Percentiles rank a stretch among this genome's conserved stretches.
Evolutionary conservation across 1,140 invertebrate genomes (phyloP).

Genomic region (Proales similis): DNA sequence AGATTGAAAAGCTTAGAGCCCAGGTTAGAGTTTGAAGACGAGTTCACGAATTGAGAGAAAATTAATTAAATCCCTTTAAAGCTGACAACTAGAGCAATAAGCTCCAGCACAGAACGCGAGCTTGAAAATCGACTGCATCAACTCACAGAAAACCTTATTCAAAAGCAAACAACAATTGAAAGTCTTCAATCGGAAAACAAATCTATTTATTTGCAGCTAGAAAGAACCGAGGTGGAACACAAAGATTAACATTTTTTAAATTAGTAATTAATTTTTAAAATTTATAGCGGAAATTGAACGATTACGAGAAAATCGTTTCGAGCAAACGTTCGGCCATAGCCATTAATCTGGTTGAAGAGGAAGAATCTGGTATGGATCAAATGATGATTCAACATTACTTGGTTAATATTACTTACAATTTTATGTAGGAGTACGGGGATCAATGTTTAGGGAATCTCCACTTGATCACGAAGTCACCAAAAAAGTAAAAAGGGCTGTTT

Average conservation of each 20-base stretch:
- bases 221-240: constrained; percentile 62
- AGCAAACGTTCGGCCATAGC: constrained; percentile 42
- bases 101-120: constrained; percentile 58
- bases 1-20: constrained; percentile 59
- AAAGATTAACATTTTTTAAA: constrained; percentile 23
- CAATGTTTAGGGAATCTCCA: constrained; percentile 66
- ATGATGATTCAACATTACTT: neutral
- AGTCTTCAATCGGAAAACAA: constrained; percentile 69
- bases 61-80: constrained; percentile 41
- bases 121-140: constrained; percentile 63
- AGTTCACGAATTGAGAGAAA: constrained; percentile 37
- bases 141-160: constrained; percentile 69
- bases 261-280: constrained; percentile 6
- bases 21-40: constrained; percentile 52
- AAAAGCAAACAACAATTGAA: constrained; percentile 71
- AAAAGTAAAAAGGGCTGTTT: constrained; percentile 70
- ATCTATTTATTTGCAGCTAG: constrained; percentile 67
- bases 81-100: constrained; percentile 54
- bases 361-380: constrained; percentile 44
- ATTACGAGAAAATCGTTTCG: constrained; percentile 32
- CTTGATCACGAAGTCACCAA: constrained; percentile 69
- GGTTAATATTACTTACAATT: constrained; percentile 36
- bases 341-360: constrained; percentile 44
- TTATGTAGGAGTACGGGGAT: constrained; percentile 61
- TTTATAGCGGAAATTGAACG: constrained; percentile 45